Evolutionary conservation across 2,113 vertebrate species (phyloP), one percentile per base, ranked within the genome.

Genomic region (Stictonetta naevosa): DNA sequence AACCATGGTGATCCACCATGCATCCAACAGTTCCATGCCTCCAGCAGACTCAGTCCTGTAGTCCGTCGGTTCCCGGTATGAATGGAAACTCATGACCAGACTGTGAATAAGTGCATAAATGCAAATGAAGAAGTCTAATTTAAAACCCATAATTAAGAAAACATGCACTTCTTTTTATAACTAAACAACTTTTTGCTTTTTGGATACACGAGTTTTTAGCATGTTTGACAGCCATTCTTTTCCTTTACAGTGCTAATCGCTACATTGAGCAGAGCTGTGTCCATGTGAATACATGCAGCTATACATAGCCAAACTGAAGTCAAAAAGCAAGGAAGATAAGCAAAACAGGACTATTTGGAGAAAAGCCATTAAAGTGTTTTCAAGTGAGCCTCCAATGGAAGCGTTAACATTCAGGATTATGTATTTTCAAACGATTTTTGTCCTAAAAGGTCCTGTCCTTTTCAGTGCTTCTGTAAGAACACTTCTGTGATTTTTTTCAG

Each of bases 341-440:
- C 23, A 48, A 72, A 93, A 90, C 18, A 63, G 22, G 38, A 56
- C 46, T 90, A 63, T 68, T 88, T 72, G 29, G 26, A 78, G 40
- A 95, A 88, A 88, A 93, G 21, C 38, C 34, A 64, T 21, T 78
- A 34, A 69, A 86, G 10, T 80, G 67, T 66, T 88, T 94, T 93
- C 34, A 76, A 59, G 40, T 74, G 36, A 76, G 33, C 23, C 72
- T n/a, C 82, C 76, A 90, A 96, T 76, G 29, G 81, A 87, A 58
- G 83, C 36, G 76, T 91, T 95, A 86, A 66, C 55, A 52, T 79
- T 83, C 50, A 36, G 23, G 56, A 89, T 86, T 93, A 82, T 23
- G 33, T 82, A 63, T 84, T 96, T 94, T 92, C 48, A 62, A 93
- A 79, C 1, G 0, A 58, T 82, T 95, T 96, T 90, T 87, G 55